A percentile compares a stretch with the other conserved stretches of the same genome.
Conservation (phyloP, 2,888 invertebrate species). For the Atethmia centrago region DNA sequence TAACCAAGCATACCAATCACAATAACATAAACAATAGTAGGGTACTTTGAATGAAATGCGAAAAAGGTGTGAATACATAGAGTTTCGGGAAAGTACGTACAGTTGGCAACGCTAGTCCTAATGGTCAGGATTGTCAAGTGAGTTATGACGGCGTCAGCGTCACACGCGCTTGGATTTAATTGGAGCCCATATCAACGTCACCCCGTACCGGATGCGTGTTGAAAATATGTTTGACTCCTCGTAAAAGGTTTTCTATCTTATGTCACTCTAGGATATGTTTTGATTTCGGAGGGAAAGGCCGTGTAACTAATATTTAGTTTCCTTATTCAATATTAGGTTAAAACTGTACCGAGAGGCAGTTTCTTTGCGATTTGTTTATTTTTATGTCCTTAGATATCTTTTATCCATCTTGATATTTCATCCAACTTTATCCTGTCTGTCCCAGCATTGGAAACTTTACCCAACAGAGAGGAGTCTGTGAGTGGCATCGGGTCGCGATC, state of each 20-base stretch:
- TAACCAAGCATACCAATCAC: background rate
- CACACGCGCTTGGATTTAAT: slow-evolving; percentile 61
- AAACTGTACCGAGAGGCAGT: background rate
- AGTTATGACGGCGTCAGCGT: slow-evolving; percentile 63
- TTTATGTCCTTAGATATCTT: too few relatives aligned
- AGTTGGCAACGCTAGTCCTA: background rate
- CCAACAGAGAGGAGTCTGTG: too few relatives aligned
- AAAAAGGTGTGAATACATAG: background rate
- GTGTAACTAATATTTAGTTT: slow-evolving; percentile 27
- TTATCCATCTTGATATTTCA: too few relatives aligned
- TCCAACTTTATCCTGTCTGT: too few relatives aligned
- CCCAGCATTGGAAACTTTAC: too few relatives aligned
- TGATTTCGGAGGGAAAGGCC: slow-evolving; percentile 46
- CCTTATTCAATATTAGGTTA: background rate
- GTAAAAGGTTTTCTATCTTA: slow-evolving; percentile 53
- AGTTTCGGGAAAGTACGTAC: background rate
- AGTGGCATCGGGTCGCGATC: too few relatives aligned
- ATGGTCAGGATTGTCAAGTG: slow-evolving; percentile 54
- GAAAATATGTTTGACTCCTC: slow-evolving; percentile 64
- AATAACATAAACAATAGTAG: background rate
- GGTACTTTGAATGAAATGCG: background rate
- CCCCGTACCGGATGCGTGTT: slow-evolving; percentile 45
- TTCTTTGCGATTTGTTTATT: background rate
- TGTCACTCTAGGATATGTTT: slow-evolving; percentile 45
- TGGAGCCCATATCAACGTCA: slow-evolving; percentile 68